phyloP scores from a whole-genome alignment of 1,140 invertebrate species.

The Brachionus angularis region DNA sequence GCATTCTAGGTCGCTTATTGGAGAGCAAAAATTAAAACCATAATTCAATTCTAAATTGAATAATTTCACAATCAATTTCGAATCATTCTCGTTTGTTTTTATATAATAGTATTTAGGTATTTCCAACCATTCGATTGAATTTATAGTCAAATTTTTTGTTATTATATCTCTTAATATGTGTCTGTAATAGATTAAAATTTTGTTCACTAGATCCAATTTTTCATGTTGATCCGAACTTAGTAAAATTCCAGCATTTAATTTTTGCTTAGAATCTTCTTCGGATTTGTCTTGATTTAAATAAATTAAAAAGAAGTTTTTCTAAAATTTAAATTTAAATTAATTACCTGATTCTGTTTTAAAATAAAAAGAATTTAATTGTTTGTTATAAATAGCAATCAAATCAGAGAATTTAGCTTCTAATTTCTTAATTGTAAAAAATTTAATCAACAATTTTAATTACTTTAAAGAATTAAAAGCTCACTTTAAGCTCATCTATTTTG shows the following conservation, averaged over 20 bases:
- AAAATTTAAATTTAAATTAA: too few species aligned
- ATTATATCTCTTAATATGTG: background rate
- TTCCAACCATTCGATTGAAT: background rate
- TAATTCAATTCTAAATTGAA: conserved; percentile 15
- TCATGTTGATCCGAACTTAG: conserved; percentile 13
- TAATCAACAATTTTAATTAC: background rate
- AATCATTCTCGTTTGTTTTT: background rate
- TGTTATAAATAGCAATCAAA: conserved; percentile 21
- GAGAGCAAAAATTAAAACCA: conserved; percentile 18
- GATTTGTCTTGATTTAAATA: background rate
- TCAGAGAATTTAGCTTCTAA: background rate
- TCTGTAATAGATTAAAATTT: conserved; percentile 38
- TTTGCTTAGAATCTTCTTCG: background rate
- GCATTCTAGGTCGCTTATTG: background rate
- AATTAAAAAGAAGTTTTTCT: too few species aligned
- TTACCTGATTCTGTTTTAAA: background rate
- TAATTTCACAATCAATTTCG: conserved; percentile 1
- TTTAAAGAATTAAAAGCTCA: background rate
- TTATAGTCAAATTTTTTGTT: conserved; percentile 4
- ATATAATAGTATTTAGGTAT: conserved; percentile 17
- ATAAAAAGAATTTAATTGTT: conserved; percentile 8
- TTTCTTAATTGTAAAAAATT: background rate
- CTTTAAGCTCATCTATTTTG: conserved; percentile 15
- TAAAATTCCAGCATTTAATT: background rate
- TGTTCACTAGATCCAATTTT: conserved; percentile 22